Percentiles rank a stretch among this genome's conserved stretches.
These are phyloP conservation scores for Coenonympha glycerion DNA, from an alignment of 2,888 invertebrate species.

Conservation along the genomic window DNA sequence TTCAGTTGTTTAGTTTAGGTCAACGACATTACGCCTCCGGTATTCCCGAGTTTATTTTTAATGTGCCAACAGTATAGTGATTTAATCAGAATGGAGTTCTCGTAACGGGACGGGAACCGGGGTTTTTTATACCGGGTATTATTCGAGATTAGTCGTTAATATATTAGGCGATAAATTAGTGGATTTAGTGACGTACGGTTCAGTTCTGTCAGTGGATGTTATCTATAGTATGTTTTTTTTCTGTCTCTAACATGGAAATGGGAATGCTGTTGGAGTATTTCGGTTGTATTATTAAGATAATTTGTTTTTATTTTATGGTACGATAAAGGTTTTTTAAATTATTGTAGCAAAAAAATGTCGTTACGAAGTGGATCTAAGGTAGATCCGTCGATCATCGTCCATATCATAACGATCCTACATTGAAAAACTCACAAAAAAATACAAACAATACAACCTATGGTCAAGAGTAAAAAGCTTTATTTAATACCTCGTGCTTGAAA, in stretches of 20 bases:
- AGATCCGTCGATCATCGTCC: too few species aligned
- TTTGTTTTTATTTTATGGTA: background rate
- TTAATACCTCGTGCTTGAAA: too few species aligned
- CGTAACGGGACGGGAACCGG: conserved; percentile 19
- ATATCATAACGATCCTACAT: too few species aligned
- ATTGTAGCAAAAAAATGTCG: too few species aligned
- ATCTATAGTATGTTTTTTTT: conserved; percentile 13
- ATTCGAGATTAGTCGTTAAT: conserved; percentile 26
- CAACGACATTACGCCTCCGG: conserved; percentile 31
- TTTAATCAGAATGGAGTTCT: conserved; percentile 27
- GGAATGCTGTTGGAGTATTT: background rate
- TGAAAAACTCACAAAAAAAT: too few species aligned
- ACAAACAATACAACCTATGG: too few species aligned
- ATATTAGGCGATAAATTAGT: conserved; percentile 28
- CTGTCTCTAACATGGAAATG: conserved; percentile 3
- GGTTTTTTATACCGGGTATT: conserved; percentile 21
- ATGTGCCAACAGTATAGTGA: conserved; percentile 18
- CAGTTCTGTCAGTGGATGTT: conserved; percentile 26
- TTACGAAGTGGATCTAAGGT: too few species aligned
- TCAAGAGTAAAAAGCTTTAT: too few species aligned
- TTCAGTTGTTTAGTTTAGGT: conserved; percentile 20
- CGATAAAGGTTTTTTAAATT: background rate
- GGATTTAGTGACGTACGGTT: conserved; percentile 28
- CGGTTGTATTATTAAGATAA: background rate
- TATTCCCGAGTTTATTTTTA: conserved; percentile 24